phyloP scores from a whole-genome alignment of 92 coral and sea anemone genomes.

The Zoanthus solanderi region DNA sequence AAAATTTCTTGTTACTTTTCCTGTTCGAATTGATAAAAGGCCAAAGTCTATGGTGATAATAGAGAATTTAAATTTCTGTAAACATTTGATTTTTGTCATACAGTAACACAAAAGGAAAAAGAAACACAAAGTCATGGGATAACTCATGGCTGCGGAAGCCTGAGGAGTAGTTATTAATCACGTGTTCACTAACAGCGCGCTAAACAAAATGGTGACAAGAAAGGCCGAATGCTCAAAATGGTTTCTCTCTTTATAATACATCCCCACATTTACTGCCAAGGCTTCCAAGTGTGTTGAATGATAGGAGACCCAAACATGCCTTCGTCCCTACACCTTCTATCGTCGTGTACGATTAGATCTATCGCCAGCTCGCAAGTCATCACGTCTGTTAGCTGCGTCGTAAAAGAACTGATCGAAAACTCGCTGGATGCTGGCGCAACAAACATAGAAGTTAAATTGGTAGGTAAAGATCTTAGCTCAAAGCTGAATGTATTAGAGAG shows the following conservation, averaged over 20 bases:
- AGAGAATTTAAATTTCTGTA: no score
- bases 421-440: constrained; percentile 96
- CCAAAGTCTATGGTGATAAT: no score
- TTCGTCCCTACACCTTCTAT: constrained; percentile 70
- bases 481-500: neutral
- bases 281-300: neutral
- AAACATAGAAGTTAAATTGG: constrained; percentile 87
- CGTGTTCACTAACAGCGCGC: no score
- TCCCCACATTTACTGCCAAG: neutral
- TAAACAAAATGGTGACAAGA: neutral
- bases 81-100: no score
- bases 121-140: no score
- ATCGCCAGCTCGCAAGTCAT: constrained; percentile 96
- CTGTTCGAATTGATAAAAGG: no score
- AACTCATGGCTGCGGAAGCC: no score
- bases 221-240: neutral
- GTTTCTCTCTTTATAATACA: neutral
- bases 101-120: no score
- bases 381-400: constrained; percentile 83
- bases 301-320: neutral
- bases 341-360: constrained; percentile 85
- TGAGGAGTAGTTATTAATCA: no score
- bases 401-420: constrained; percentile 94
- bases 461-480: constrained; percentile 44
- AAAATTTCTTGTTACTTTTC: no score